Conservation (phyloP, 2,113 vertebrate species). For the Pungitius pungitius region DNA sequence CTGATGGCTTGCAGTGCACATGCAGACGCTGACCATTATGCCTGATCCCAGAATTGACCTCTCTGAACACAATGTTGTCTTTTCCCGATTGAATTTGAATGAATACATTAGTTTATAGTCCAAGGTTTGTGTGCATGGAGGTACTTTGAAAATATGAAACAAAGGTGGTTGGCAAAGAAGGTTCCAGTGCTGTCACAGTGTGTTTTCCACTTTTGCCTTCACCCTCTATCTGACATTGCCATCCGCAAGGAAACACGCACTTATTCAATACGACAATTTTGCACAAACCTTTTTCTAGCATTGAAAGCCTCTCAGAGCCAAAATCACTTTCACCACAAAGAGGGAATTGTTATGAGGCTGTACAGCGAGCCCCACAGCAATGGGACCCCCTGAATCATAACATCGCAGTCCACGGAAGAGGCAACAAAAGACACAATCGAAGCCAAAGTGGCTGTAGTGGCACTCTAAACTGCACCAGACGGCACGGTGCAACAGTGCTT, state of each 20-base stretch:
- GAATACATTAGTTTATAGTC: slow-evolving; percentile 26
- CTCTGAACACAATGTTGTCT: slow-evolving; percentile 18
- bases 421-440: slow-evolving; percentile 26
- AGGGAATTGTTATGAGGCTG: not conserved
- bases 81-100: slow-evolving; percentile 38
- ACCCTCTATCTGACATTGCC: slow-evolving; percentile 52
- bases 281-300: slow-evolving; percentile 24
- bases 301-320: slow-evolving; percentile 4
- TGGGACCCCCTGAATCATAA: slow-evolving; percentile 10
- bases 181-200: not conserved
- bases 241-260: slow-evolving; percentile 30
- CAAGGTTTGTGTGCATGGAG: slow-evolving; percentile 15
- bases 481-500: not conserved
- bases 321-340: slow-evolving; percentile 19
- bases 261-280: slow-evolving; percentile 42
- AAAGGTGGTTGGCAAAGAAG: not conserved
- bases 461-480: slow-evolving; percentile 13
- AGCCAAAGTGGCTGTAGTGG: slow-evolving; percentile 4
- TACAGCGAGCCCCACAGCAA: not conserved
- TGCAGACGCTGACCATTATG: slow-evolving; percentile 29
- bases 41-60: slow-evolving; percentile 39
- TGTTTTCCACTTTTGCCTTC: slow-evolving; percentile 1
- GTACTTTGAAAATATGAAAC: slow-evolving; percentile 7
- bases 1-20: slow-evolving; percentile 57
- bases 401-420: slow-evolving; percentile 8